Conservation (phyloP, 2,797 vertebrate species). For the Xerus rutilus region DNA sequence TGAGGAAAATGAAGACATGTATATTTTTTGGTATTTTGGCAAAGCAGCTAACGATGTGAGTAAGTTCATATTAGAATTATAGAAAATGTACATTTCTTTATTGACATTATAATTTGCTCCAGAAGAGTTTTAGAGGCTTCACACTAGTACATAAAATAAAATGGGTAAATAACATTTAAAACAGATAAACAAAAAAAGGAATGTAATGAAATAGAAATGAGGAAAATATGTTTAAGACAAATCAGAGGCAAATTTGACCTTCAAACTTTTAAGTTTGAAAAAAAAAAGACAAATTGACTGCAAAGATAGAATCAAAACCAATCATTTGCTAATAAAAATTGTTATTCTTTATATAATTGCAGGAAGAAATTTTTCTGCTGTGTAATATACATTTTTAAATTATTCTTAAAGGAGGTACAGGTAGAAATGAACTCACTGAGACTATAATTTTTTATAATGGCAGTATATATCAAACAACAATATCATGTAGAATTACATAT, state of each 20-base stretch:
- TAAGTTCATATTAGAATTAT: neutral
- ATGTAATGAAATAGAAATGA: neutral
- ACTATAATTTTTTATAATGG: neutral
- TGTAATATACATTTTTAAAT: slow-evolving; percentile 55
- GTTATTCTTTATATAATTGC: slow-evolving; percentile 17
- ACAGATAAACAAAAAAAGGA: neutral
- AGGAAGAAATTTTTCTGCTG: slow-evolving; percentile 29
- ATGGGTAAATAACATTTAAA: neutral
- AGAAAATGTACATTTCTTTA: neutral
- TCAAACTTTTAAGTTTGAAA: neutral
- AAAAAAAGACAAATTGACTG: slow-evolving; percentile 8
- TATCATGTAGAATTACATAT: slow-evolving; percentile 24
- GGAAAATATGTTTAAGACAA: neutral
- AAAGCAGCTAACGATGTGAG: neutral
- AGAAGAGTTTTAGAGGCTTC: neutral
- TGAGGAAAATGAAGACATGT: neutral
- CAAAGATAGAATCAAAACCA: slow-evolving; percentile 39
- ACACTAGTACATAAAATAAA: neutral
- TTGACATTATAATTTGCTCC: neutral
- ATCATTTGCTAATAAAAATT: slow-evolving; percentile 7
- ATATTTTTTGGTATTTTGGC: neutral
- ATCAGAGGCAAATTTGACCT: neutral
- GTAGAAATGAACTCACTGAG: slow-evolving; percentile 59
- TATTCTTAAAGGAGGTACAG: slow-evolving; percentile 57
- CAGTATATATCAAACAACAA: slow-evolving; percentile 51